Percentiles rank a stretch among this genome's conserved stretches.
Conservation (phyloP, 2,888 invertebrate species). For the Drosophila hamatofila region DNA sequence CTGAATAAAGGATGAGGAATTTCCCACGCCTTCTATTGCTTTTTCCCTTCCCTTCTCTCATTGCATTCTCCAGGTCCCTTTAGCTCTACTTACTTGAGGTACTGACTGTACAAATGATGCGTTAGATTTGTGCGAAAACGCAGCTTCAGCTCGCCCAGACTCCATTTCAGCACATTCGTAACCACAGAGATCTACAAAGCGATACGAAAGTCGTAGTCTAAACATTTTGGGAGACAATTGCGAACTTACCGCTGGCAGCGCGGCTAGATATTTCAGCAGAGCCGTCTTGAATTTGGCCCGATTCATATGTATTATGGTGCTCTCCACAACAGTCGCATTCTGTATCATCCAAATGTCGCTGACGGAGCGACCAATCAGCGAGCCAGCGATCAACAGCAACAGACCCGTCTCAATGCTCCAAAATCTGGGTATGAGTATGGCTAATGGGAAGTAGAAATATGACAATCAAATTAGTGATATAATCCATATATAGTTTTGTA, state of each 20-base stretch:
- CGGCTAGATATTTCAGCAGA: conserved; percentile 91
- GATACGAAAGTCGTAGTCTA: too few species aligned
- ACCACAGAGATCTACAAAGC: conserved; percentile 92
- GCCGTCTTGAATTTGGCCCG: conserved; percentile 90
- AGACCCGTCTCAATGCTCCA: conserved; percentile 91
- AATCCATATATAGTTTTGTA: not conserved
- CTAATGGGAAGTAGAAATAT: conserved; percentile 71
- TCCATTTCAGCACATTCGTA: conserved; percentile 97
- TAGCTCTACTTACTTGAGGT: conserved; percentile 91
- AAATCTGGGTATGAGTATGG: conserved; percentile 92
- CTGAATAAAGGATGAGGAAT: too few species aligned
- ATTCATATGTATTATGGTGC: conserved; percentile 96
- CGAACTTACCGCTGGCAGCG: conserved; percentile 92
- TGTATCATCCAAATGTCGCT: conserved; percentile 99
- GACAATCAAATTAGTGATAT: not conserved
- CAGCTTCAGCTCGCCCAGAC: conserved; percentile 96
- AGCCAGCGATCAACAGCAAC: conserved; percentile 90
- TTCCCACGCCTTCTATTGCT: too few species aligned
- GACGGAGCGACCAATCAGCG: conserved; percentile 94
- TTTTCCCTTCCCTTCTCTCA: too few species aligned
- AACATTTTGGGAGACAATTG: not conserved
- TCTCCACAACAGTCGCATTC: conserved; percentile 96
- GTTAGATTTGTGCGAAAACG: conserved; percentile 95
- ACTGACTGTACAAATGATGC: conserved; percentile 94
- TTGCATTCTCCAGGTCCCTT: not conserved